Conservation (phyloP, 2,113 vertebrate species). For the Hyperoodon ampullatus region DNA sequence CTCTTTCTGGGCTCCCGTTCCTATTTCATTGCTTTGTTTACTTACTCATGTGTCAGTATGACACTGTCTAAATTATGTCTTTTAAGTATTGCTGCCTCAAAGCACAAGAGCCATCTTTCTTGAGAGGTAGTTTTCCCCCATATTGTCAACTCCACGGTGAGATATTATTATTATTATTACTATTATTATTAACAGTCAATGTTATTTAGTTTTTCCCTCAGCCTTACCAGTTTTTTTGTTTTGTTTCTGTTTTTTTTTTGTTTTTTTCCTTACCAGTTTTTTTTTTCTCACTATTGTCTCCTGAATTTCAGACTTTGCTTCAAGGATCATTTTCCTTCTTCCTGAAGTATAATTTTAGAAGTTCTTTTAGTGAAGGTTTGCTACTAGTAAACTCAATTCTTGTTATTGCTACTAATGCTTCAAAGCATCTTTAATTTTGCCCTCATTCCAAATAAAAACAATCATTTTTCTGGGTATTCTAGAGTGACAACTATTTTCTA, state of each 20-base stretch:
- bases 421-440: conserved; percentile 2
- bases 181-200: not conserved
- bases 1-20: not conserved
- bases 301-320: conserved; percentile 10
- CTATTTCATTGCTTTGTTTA: not conserved
- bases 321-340: not conserved
- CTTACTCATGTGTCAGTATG: not conserved
- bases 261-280: not conserved
- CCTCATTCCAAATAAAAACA: not conserved
- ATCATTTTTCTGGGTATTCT: not conserved
- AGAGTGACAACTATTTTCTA: conserved; percentile 1
- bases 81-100: not conserved
- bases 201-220: not conserved
- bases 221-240: not conserved
- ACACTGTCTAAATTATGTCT: not conserved
- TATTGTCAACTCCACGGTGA: not conserved
- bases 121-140: not conserved
- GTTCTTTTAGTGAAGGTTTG: not conserved
- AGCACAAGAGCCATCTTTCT: not conserved
- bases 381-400: not conserved
- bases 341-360: not conserved
- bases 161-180: not conserved
- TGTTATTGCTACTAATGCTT: not conserved
- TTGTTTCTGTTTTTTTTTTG: too few relatives aligned
- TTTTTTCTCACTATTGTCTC: not conserved